Evolutionary conservation across 1,140 invertebrate genomes (phyloP).

Genomic region (Dryas iulia): DNA sequence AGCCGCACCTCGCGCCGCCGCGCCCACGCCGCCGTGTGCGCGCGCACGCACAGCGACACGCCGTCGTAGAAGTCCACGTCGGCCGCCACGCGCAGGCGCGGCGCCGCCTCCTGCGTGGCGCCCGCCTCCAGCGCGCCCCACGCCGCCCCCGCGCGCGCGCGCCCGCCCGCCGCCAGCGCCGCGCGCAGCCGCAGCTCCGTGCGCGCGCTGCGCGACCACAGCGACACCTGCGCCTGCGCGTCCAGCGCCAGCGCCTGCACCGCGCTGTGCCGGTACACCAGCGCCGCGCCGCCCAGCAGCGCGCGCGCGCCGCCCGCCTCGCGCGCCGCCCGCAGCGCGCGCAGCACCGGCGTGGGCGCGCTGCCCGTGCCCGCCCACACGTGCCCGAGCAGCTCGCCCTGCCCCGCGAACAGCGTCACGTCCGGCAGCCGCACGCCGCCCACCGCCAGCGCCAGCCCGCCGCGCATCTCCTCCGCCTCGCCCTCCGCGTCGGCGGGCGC

Average conservation of each 20-base stretch:
- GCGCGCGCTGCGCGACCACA: constrained; percentile 17
- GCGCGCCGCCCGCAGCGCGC: constrained; percentile 37
- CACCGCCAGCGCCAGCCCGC: constrained; percentile 37
- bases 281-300: constrained; percentile 37
- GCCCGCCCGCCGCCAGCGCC: background rate
- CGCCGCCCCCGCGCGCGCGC: constrained; percentile 9
- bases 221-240: constrained; percentile 2
- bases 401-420: background rate
- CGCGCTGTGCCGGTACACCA: constrained; percentile 24
- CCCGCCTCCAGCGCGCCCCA: constrained; percentile 18
- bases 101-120: constrained; percentile 22
- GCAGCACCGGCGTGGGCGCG: constrained; percentile 46
- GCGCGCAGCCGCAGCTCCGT: background rate
- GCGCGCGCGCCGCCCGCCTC: constrained; percentile 11
- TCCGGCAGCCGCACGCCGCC: background rate
- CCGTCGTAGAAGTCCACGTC: constrained; percentile 52
- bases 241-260: constrained; percentile 31
- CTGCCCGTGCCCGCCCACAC: constrained; percentile 57
- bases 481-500: constrained; percentile 2
- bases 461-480: constrained; percentile 27
- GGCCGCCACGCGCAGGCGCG: constrained; percentile 38
- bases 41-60: constrained; percentile 45
- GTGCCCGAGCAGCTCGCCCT: constrained; percentile 54
- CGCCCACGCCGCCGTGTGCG: background rate
- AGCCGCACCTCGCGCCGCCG: constrained; percentile 45